Evolutionary conservation across 2,113 vertebrate genomes (phyloP).

Genomic region (Lontra canadensis): DNA sequence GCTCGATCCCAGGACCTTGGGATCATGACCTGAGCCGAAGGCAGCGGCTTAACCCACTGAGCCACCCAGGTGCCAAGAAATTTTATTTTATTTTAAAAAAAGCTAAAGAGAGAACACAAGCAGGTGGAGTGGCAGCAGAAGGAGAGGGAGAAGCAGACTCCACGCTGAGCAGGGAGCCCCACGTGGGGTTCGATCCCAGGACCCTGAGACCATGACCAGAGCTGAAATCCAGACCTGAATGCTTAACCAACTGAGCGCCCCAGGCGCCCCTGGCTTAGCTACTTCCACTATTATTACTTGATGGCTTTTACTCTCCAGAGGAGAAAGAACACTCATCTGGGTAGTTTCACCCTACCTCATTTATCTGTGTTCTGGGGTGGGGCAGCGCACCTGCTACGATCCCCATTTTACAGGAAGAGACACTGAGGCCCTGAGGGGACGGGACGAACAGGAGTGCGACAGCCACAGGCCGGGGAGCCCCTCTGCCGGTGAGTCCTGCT

Average conservation of each 20-base stretch:
- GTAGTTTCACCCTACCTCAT: accelerated
- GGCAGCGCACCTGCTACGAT: not conserved
- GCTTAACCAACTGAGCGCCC: not conserved
- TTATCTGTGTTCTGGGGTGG: not conserved
- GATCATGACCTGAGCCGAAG: too few species aligned
- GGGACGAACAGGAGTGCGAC: not conserved
- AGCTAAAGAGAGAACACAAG: not conserved
- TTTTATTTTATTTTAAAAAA: not conserved
- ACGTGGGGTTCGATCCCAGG: not conserved
- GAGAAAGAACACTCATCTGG: not conserved
- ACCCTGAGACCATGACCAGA: not conserved
- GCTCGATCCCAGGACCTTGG: too few species aligned
- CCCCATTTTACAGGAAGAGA: not conserved
- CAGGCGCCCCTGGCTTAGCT: not conserved
- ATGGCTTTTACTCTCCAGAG: not conserved
- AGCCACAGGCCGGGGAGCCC: not conserved
- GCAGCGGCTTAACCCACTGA: too few species aligned
- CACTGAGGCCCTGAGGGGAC: not conserved
- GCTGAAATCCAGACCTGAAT: not conserved
- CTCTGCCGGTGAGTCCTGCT: not conserved
- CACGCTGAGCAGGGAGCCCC: not conserved
- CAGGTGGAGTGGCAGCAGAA: not conserved
- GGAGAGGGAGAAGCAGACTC: not conserved
- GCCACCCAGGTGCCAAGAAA: too few species aligned
- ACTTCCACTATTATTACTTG: not conserved